phyloP scores from a whole-genome alignment of 1,140 invertebrate species.

The Drosophila ananassae region DNA sequence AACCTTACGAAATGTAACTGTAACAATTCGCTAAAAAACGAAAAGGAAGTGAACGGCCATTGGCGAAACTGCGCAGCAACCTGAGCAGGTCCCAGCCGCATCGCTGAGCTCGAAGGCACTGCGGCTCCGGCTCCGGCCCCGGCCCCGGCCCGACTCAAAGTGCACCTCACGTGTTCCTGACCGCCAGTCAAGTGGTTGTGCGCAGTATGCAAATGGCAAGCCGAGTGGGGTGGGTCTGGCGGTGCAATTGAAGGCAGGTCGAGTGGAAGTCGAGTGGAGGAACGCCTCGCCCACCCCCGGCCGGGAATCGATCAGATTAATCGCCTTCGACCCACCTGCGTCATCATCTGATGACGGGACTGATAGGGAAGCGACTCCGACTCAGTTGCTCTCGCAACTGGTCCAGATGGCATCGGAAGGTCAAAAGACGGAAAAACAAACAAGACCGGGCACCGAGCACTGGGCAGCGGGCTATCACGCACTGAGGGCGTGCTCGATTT shows the following conservation, averaged over 20 bases:
- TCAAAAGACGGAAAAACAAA: constrained; percentile 31
- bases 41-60: constrained; percentile 22
- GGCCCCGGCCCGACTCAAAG: neutral
- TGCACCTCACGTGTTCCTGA: neutral
- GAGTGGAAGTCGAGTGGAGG: too few species aligned
- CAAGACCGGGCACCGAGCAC: neutral
- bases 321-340: neutral
- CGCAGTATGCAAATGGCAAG: neutral
- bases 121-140: neutral
- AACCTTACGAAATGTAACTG: constrained; percentile 46
- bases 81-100: too few species aligned
- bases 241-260: too few species aligned
- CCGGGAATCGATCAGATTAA: neutral
- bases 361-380: constrained; percentile 9
- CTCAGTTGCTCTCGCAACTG: constrained; percentile 3
- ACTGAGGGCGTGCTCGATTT: constrained; percentile 14
- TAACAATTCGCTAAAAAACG: constrained; percentile 28
- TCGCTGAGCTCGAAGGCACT: neutral
- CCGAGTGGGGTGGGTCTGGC: neutral
- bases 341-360: neutral
- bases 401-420: constrained; percentile 29
- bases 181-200: neutral
- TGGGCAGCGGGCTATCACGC: constrained; percentile 18
- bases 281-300: neutral
- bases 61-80: constrained; percentile 22